A percentile compares a stretch with the other conserved stretches of the same genome.
These are phyloP conservation scores for Cryptus armator DNA, from an alignment of 2,888 invertebrate genomes.

Conservation along the genomic window DNA sequence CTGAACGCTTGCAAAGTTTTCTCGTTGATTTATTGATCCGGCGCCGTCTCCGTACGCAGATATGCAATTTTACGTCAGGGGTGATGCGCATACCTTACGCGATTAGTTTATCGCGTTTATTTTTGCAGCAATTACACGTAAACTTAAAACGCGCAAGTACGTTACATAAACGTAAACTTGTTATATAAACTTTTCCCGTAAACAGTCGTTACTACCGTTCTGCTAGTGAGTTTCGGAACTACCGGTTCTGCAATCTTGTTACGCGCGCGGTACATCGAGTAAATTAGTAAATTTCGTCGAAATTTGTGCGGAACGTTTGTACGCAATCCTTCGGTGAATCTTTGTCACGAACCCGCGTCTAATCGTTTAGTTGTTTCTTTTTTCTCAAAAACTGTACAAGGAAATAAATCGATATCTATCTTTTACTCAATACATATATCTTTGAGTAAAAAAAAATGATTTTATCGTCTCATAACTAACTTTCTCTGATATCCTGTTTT, in stretches of 20 bases:
- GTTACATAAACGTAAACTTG: slow-evolving; percentile 4
- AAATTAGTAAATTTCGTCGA: not conserved
- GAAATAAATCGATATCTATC: too few species aligned
- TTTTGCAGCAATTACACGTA: not conserved
- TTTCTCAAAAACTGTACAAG: too few species aligned
- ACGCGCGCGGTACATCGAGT: not conserved
- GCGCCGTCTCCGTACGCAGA: not conserved
- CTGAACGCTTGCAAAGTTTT: not conserved
- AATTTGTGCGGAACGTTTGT: not conserved
- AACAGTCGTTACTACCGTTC: not conserved
- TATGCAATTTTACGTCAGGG: not conserved
- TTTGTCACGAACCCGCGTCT: too few species aligned
- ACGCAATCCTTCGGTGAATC: too few species aligned
- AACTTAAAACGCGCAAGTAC: not conserved
- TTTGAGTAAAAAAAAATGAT: too few species aligned
- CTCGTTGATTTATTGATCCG: slow-evolving; percentile 6
- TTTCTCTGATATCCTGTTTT: too few species aligned
- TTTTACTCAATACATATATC: too few species aligned
- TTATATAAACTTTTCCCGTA: not conserved
- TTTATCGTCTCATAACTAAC: too few species aligned
- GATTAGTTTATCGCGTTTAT: not conserved
- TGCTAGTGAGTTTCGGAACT: not conserved
- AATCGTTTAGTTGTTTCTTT: too few species aligned
- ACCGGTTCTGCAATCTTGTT: not conserved
- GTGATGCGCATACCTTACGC: not conserved